Evolutionary conservation across 2,888 invertebrate species (phyloP).

Genomic region (Rhagophthalmus giganteus): DNA sequence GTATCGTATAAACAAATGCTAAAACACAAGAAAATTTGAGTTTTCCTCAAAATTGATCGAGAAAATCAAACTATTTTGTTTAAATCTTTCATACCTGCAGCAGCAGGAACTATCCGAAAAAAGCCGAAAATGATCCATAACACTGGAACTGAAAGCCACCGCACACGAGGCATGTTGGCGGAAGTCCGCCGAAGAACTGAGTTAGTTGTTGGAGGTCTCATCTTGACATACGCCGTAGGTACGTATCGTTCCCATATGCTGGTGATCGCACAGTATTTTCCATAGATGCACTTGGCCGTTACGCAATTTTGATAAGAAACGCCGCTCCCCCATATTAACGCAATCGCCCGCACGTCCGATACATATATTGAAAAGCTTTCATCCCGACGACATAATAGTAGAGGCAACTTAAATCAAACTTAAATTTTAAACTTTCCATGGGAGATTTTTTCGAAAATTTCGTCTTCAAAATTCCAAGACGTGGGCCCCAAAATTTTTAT

Average conservation of each 20-base stretch:
- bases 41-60: not conserved
- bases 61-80: not conserved
- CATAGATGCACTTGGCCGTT: constrained; percentile 17
- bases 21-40: not conserved
- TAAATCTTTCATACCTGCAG: constrained; percentile 38
- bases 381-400: too few species aligned
- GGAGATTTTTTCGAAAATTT: too few species aligned
- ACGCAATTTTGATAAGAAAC: constrained; percentile 21
- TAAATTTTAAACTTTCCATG: too few species aligned
- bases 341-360: too few species aligned
- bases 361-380: too few species aligned
- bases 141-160: constrained; percentile 42
- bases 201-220: constrained; percentile 44
- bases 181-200: constrained; percentile 51
- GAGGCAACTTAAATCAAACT: too few species aligned
- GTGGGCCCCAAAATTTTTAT: too few species aligned
- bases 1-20: not conserved
- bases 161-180: constrained; percentile 50
- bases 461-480: too few species aligned
- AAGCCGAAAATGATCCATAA: constrained; percentile 37
- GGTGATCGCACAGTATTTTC: constrained; percentile 7
- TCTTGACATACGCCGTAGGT: constrained; percentile 45
- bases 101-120: constrained; percentile 39
- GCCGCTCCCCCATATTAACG: too few species aligned
- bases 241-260: constrained; percentile 32